Base-by-base conservation (phyloP, 2,888 invertebrate genomes). In the Priapulus caudatus region DNA sequence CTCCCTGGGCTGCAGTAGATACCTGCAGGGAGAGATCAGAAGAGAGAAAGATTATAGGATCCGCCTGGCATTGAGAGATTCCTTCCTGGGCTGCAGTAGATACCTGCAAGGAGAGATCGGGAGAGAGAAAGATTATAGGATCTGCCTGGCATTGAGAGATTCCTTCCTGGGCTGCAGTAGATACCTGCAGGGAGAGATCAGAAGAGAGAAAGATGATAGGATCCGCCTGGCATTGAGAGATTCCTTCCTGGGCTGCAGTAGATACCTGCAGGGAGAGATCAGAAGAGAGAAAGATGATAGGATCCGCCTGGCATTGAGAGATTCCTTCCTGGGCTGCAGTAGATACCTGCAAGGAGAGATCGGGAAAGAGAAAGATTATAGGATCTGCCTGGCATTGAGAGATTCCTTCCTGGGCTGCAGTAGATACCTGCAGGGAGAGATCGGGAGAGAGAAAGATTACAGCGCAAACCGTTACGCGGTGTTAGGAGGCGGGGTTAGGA, bases 281-380 rank as follows among this genome's bases (percentile, higher is more conserved):
- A n/a, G n/a, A n/a, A n/a, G n/a, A n/a, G 90, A 79, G 59, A 91
- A 74, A 18, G 89, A 86, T 59, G 90, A 90, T 55, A 88, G 78
- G 47, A 64, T 77, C 81, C 65, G 72, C 78, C 67, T 74, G 3
- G 58, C 50, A 16, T 58, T 59, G 24, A 59, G 60, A 23, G 54
- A 54, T 18, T 58, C 58, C 22, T 64, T 81, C 69, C 80, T 79
- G 15, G 83, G 84, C 65, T 83, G 82, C 46, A 85, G 72, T 66
- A 81, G 83, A 69, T 84, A 86, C 86, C 86, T 84, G 64, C 5
- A 57, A n/a, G n/a, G n/a, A n/a, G n/a, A n/a, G n/a, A n/a, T n/a
- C n/a, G n/a, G n/a, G n/a, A n/a, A n/a, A n/a, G 90, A 79, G 59
- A 91, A 74, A 18, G 89, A 86, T 59, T 90, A 90, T 55, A 88